Conservation (phyloP, 2,797 vertebrate species). For the Pelobates cultripes region DNA sequence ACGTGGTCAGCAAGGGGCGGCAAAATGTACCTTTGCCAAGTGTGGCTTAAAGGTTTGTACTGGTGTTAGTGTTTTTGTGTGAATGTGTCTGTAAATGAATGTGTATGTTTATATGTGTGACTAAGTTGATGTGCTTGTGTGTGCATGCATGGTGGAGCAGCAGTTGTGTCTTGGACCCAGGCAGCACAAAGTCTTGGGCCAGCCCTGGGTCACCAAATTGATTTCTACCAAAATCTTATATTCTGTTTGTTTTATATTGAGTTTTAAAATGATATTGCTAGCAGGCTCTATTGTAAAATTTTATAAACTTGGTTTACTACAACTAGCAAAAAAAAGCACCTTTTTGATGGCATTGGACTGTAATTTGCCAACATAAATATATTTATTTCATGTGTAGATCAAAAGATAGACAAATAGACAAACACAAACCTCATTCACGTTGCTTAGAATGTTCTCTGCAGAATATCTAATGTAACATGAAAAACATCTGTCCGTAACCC, state of each 20-base stretch:
- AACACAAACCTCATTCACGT: constrained; percentile 12
- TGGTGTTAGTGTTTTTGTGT: no score
- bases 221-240: constrained; percentile 28
- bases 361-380: constrained; percentile 48
- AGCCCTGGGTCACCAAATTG: constrained; percentile 30
- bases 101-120: no score
- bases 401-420: constrained; percentile 12
- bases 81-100: no score
- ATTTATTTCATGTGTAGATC: constrained; percentile 32
- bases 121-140: no score
- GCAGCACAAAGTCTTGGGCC: no score
- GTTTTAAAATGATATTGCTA: constrained; percentile 17
- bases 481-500: constrained; percentile 43
- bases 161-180: no score
- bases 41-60: no score
- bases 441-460: background rate
- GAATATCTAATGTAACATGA: constrained; percentile 15
- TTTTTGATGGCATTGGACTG: constrained; percentile 17
- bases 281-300: background rate
- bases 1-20: no score
- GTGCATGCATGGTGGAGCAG: no score
- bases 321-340: constrained; percentile 37
- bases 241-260: constrained; percentile 25
- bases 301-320: constrained; percentile 31
- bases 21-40: no score